Base-by-base conservation (phyloP, 2,797 vertebrate genomes). In the Pantherophis alleghaniensis region DNA sequence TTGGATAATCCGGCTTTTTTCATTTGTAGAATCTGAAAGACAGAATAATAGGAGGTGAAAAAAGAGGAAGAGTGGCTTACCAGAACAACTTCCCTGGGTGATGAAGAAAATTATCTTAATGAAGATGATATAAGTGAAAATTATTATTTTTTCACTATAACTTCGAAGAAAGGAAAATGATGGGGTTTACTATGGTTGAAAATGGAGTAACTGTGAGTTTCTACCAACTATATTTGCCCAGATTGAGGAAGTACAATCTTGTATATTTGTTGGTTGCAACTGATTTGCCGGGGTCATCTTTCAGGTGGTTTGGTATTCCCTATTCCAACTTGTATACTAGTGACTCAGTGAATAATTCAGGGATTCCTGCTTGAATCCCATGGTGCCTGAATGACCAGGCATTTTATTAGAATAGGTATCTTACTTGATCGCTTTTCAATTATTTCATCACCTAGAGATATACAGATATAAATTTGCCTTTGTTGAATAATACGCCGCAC, bases 1-100 rank as follows among this genome's bases (percentile, higher is more conserved):
- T 42, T 98, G 98, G 95, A 99, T 98, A 87, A 98, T 0, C 7
- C 95, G 63, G 2, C 96, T 95, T 0, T 93, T 94, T 0, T 0
- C 0, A 26, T 93, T 88, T 0, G 0, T 2, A 74, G n/a, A 32
- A 37, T 26, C 98, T 98, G 92, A 87, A 93, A 92, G 83, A 87
- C 20, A 93, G 0, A 66, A n/a, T 22, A n/a, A 20, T 74, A 57
- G 57, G 57, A 42, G 18, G 5, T 51, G 66, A 32, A 53, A 53
- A 51, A 56, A 42, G 11, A 94, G 69, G 7, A 60, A 4, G 53
- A 7, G n/a, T 51, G 3, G 91, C 66, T 55, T 66, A 92, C 16
- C 0, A 0, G 55, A 87, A 37, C 0, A 2, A 59, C 2, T 11
- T 2, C 32, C 20, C 87, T 14, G 66, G 0, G 59, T 83, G 4